These are phyloP conservation scores for Rhinoptilus africanus DNA, from an alignment of 2,113 vertebrate species.

Conservation along the genomic window DNA sequence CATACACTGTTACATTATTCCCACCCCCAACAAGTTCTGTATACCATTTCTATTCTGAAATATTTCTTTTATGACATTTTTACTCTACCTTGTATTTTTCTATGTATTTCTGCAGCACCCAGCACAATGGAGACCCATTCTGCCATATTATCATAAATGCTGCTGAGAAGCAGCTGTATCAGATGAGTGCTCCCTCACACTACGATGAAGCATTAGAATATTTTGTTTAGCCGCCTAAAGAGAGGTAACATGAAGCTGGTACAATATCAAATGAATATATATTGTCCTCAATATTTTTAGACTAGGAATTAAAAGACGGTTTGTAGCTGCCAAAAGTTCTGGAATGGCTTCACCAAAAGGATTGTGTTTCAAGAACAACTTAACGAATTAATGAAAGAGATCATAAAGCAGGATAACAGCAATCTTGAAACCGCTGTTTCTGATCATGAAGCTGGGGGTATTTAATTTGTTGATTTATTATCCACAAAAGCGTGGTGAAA, in stretches of 20 bases:
- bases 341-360: background rate
- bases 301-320: background rate
- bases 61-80: background rate
- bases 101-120: background rate
- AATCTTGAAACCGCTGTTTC: background rate
- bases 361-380: constrained; percentile 2
- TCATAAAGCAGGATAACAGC: background rate
- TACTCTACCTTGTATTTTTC: background rate
- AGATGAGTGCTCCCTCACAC: background rate
- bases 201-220: background rate
- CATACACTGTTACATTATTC: background rate
- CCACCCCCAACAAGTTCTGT: background rate
- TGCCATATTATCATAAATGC: background rate
- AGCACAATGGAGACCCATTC: background rate
- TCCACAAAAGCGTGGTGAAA: background rate
- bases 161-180: background rate
- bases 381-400: background rate
- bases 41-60: background rate
- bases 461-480: background rate
- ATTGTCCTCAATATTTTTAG: background rate
- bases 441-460: background rate
- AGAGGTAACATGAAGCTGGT: background rate
- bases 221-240: background rate
- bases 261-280: background rate
- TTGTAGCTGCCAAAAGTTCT: background rate